Base-by-base conservation (phyloP, 1,140 invertebrate genomes). In the Drosophila ohnishii region DNA sequence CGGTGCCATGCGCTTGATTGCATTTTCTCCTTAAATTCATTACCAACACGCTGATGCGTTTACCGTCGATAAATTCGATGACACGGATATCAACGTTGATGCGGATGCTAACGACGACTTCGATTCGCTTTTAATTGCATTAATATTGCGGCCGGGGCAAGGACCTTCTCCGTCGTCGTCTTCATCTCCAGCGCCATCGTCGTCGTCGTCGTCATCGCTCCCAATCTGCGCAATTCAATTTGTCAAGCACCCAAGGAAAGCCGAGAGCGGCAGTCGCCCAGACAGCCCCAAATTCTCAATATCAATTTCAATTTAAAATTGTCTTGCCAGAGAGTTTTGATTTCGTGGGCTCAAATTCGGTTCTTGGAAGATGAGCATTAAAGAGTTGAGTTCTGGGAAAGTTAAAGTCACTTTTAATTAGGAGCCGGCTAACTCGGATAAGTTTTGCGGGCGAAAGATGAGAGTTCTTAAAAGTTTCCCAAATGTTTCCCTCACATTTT, bases 91-190 rank as follows among this genome's bases (percentile, higher is more conserved):
- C 51, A 67, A 47, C 53, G 62, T 32, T 45, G 58, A 35, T 56
- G 74, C 34, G 47, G 62, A 50, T 51, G 37, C 34, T 58, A 65
- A 63, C 53, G 62, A 42, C 59, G 60, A 75, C 75, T 78, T 66
- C 75, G 80, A 83, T 81, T 81, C 78, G 69, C 83, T 78, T 62
- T 86, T 86, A 86, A 86, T 86, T 86, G 82, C 82, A 86, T 87
- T 86, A 86, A 87, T 79, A 78, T 75, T 81, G 70, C 40, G 82
- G 69, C 63, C 51, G 47, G 40, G 40, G 45, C 62, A 72, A 82
- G 75, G 72, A 75, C 53, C 65, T 56, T 57, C 63, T 57, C 35
- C 22, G 32, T 28, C 34, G 30, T 35, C 37, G 8, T 14, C 61
- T 14, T 3, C 62, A 5, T 9, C 48, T 8, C 10, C 51, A 8